Percentiles rank a stretch among this genome's conserved stretches.
These are phyloP conservation scores for Alca torda DNA, from an alignment of 2,797 vertebrate species.

Conservation along the genomic window DNA sequence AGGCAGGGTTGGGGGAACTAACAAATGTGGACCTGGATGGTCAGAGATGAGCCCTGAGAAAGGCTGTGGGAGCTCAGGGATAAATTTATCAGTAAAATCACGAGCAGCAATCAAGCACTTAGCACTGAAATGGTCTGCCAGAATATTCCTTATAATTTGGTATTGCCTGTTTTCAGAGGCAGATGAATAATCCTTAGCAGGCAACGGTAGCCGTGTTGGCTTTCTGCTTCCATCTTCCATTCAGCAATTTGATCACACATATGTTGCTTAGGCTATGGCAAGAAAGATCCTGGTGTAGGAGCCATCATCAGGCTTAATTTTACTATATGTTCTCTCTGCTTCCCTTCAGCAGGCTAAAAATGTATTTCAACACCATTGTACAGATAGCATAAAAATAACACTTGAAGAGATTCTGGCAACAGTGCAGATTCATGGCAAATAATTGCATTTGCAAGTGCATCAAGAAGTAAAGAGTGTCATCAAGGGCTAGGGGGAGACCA, in stretches of 20 bases:
- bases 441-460: not conserved
- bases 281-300: not conserved
- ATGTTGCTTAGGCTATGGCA: not conserved
- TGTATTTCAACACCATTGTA: not conserved
- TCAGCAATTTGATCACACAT: not conserved
- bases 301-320: not conserved
- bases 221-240: not conserved
- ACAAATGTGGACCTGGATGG: rapidly evolving
- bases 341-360: not conserved
- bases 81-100: not conserved
- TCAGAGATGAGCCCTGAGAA: not conserved
- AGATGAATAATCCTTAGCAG: not conserved
- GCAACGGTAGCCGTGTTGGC: not conserved
- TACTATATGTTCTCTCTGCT: not conserved
- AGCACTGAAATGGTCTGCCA: not conserved
- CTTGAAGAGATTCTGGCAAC: not conserved
- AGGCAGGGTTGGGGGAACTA: not conserved
- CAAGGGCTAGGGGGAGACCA: not conserved
- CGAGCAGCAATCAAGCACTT: not conserved
- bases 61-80: not conserved
- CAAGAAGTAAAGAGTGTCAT: not conserved
- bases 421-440: not conserved
- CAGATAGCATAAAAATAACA: not conserved
- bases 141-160: not conserved
- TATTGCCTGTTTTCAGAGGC: not conserved